These are phyloP conservation scores for Eucera pruinosa DNA, from an alignment of 2,888 invertebrate genomes.

Conservation along the genomic window DNA sequence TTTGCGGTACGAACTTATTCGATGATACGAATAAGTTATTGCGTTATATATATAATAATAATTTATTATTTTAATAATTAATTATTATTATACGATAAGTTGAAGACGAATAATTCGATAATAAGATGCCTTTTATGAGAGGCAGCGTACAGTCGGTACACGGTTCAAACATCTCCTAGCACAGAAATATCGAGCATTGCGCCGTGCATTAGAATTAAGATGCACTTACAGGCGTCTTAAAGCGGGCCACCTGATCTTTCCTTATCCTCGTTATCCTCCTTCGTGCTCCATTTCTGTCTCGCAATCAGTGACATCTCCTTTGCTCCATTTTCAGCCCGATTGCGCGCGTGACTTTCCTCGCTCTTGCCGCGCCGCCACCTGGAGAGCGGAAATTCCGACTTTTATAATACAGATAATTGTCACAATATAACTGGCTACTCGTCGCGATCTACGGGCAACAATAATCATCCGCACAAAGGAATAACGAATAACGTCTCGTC, in stretches of 20 bases:
- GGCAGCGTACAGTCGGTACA: too few species aligned
- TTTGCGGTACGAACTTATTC: too few species aligned
- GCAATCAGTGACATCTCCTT: conserved; percentile 43
- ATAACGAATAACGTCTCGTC: background rate
- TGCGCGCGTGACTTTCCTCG: conserved; percentile 45
- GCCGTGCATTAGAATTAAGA: conserved; percentile 1
- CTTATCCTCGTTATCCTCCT: conserved; percentile 42
- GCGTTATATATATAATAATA: too few species aligned
- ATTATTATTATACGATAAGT: too few species aligned
- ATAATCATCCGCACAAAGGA: background rate
- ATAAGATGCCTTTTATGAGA: too few species aligned
- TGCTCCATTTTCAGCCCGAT: conserved; percentile 53
- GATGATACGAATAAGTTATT: too few species aligned
- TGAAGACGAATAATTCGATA: too few species aligned
- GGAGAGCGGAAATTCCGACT: conserved; percentile 26
- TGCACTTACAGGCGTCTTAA: conserved; percentile 23
- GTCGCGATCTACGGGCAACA: background rate
- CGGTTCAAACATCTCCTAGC: too few species aligned
- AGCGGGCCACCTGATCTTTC: background rate
- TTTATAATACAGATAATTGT: conserved; percentile 44
- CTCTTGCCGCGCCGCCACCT: conserved; percentile 6
- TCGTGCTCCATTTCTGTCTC: conserved; percentile 34
- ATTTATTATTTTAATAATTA: too few species aligned
- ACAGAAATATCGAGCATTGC: background rate
- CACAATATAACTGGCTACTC: conserved; percentile 22